Conservation (phyloP, 2,797 vertebrate genomes). For the Coluber constrictor region DNA sequence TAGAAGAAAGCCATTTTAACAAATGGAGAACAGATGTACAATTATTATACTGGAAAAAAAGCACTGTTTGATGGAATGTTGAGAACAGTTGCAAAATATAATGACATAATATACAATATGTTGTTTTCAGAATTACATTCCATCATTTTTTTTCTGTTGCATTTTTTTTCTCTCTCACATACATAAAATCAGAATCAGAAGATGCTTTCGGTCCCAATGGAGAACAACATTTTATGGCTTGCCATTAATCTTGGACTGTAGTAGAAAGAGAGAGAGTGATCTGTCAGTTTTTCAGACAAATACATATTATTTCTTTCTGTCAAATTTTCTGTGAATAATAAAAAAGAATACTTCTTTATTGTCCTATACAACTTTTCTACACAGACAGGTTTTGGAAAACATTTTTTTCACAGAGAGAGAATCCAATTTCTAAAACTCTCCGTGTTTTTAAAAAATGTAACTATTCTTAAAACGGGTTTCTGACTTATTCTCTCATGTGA, state of each 20-base stretch:
- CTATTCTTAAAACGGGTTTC: background rate
- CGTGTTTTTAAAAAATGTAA: background rate
- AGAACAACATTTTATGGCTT: background rate
- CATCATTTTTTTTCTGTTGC: slow-evolving; percentile 1
- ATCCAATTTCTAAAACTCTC: background rate
- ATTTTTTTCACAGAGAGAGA: background rate
- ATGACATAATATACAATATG: slow-evolving; percentile 13
- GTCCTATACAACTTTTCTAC: background rate
- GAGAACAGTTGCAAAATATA: slow-evolving; percentile 34
- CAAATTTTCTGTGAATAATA: background rate
- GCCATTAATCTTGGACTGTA: background rate
- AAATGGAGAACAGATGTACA: slow-evolving; percentile 8
- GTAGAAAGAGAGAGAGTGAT: background rate
- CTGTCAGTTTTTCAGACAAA: background rate
- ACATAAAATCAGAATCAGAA: slow-evolving; percentile 3
- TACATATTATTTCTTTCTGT: background rate
- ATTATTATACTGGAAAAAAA: slow-evolving; percentile 19
- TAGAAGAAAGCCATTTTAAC: slow-evolving; percentile 15
- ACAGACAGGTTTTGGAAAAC: background rate
- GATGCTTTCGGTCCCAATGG: background rate
- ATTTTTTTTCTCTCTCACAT: slow-evolving; percentile 3
- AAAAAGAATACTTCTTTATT: background rate
- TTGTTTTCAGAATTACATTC: slow-evolving; percentile 26
- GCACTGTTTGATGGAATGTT: slow-evolving; percentile 20
- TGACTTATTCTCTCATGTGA: background rate